Conservation (phyloP, 2,797 vertebrate species). For the Squalus acanthias region DNA sequence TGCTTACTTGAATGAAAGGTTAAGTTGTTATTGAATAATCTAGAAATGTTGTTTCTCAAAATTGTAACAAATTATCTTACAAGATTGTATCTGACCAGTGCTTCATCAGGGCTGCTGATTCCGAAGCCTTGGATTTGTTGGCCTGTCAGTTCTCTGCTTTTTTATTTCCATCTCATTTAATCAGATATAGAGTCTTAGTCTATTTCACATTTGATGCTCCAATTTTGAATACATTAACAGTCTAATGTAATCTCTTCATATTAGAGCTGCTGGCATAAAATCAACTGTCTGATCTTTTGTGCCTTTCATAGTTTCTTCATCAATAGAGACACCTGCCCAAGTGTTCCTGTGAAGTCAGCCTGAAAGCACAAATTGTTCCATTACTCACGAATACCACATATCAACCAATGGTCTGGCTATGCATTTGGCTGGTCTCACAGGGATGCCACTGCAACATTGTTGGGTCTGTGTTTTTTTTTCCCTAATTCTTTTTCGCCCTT, state of each 20-base stretch:
- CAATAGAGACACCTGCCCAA: neutral
- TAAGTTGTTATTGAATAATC: neutral
- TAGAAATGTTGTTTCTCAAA: conserved; percentile 22
- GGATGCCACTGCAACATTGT: neutral
- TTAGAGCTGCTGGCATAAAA: neutral
- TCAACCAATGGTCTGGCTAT: neutral
- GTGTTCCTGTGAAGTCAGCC: neutral
- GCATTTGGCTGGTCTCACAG: neutral
- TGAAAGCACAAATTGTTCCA: conserved; percentile 24
- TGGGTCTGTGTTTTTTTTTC: neutral
- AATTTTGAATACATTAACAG: conserved; percentile 26
- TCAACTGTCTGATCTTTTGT: conserved; percentile 9
- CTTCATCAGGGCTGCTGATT: neutral
- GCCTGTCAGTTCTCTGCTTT: neutral
- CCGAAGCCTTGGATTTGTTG: neutral
- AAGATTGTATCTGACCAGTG: neutral
- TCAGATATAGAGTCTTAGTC: neutral
- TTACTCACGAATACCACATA: neutral
- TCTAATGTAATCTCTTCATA: conserved; percentile 23
- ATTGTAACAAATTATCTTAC: conserved; percentile 9
- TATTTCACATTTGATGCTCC: neutral
- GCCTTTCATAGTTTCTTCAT: neutral
- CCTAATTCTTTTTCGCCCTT: neutral
- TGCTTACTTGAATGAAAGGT: neutral
- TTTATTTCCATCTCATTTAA: conserved; percentile 29